phyloP scores from a whole-genome alignment of 2,888 invertebrate species.

The Rotaria macrura region DNA sequence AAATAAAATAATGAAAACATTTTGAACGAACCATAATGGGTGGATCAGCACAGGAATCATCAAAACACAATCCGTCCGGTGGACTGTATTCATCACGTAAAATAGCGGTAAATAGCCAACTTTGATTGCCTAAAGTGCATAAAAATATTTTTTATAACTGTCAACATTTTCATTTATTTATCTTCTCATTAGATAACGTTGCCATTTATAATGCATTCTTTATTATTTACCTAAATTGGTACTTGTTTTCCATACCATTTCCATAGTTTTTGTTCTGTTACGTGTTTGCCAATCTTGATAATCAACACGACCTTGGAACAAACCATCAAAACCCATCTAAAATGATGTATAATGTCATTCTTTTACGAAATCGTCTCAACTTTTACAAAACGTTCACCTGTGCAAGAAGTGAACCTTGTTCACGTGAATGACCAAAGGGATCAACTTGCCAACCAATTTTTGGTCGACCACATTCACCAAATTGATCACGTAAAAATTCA shows the following conservation, averaged over 20 bases:
- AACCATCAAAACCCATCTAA: constrained; percentile 36
- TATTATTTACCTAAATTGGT: constrained; percentile 50
- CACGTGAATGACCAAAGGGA: constrained; percentile 74
- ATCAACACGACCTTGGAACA: constrained; percentile 29
- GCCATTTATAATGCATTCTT: too few species aligned
- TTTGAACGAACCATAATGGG: too few species aligned
- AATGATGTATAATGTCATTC: not conserved
- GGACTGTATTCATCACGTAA: constrained; percentile 65
- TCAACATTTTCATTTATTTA: not conserved
- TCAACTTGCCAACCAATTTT: constrained; percentile 74
- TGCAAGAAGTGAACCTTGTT: constrained; percentile 63
- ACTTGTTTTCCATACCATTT: constrained; percentile 71
- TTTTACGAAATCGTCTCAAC: not conserved
- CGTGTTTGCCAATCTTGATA: constrained; percentile 66
- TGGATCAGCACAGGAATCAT: constrained; percentile 46
- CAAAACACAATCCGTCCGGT: constrained; percentile 84
- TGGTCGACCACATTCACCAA: constrained; percentile 62
- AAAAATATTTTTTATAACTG: not conserved
- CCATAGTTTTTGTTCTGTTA: constrained; percentile 58
- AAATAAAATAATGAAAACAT: too few species aligned
- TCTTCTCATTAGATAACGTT: too few species aligned
- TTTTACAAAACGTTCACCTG: constrained; percentile 40
- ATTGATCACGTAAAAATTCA: constrained; percentile 43
- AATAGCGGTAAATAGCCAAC: constrained; percentile 66
- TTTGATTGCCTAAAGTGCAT: not conserved